Conservation (phyloP, 2,113 vertebrate genomes). For the Conger conger region DNA sequence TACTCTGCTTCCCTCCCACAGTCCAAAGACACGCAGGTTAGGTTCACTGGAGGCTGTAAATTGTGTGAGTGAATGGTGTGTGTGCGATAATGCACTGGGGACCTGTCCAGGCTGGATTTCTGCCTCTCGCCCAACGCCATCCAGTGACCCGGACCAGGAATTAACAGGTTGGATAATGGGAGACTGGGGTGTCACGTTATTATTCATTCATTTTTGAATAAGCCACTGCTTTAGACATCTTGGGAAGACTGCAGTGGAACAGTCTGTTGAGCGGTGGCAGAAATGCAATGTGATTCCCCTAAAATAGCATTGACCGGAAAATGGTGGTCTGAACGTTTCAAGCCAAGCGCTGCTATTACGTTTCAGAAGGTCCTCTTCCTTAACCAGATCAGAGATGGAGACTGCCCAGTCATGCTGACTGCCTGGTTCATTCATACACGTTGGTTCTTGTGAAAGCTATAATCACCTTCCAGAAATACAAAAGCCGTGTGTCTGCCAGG, state of each 20-base stretch:
- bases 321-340: background rate
- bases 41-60: too few species aligned
- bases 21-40: too few species aligned
- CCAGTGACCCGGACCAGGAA: too few species aligned
- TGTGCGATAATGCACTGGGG: too few species aligned
- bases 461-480: background rate
- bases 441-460: slow-evolving; percentile 1
- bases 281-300: background rate
- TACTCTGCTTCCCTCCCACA: too few species aligned
- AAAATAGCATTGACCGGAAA: background rate
- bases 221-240: background rate
- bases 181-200: background rate
- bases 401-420: too few species aligned
- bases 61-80: too few species aligned
- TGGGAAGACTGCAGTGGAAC: background rate
- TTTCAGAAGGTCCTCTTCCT: too few species aligned
- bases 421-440: background rate
- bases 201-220: background rate
- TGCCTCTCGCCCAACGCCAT: too few species aligned
- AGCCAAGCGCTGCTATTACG: background rate
- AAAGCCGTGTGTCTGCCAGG: background rate
- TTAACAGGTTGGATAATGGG: too few species aligned
- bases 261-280: background rate
- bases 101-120: too few species aligned
- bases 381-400: too few species aligned